Evolutionary conservation across 2,888 invertebrate genomes (phyloP).

Genomic region (Ferdinandea cuprea): DNA sequence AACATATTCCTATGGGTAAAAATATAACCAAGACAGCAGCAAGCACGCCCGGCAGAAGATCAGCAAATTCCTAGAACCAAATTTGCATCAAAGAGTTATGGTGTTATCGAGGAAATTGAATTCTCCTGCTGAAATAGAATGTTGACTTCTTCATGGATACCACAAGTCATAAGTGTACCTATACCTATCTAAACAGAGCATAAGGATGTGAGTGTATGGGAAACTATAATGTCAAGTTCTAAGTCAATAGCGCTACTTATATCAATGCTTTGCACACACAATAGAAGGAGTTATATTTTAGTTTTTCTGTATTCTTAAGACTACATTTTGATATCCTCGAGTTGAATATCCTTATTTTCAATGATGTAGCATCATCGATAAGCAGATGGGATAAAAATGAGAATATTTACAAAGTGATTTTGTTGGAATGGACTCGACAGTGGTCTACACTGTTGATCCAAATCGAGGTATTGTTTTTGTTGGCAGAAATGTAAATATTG

Average conservation of each 20-base stretch:
- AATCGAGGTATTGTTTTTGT: not conserved
- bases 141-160: slow-evolving; percentile 9
- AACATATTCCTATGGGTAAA: slow-evolving; percentile 11
- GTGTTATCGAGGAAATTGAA: slow-evolving; percentile 36
- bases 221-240: slow-evolving; percentile 44
- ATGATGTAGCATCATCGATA: not conserved
- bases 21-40: not conserved
- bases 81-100: slow-evolving; percentile 44
- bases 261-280: slow-evolving; percentile 31
- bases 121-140: slow-evolving; percentile 14
- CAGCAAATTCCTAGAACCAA: not conserved
- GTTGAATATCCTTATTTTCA: not conserved
- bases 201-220: not conserved
- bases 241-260: slow-evolving; percentile 49
- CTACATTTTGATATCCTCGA: not conserved
- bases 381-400: slow-evolving; percentile 17
- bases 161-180: slow-evolving; percentile 15
- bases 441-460: not conserved
- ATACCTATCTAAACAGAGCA: not conserved
- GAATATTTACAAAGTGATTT: slow-evolving; percentile 11
- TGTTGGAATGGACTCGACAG: slow-evolving; percentile 12
- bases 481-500: slow-evolving; percentile 2
- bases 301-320: not conserved
- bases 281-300: slow-evolving; percentile 10
- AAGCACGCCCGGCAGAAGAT: not conserved